A percentile compares a stretch with the other conserved stretches of the same genome.
phyloP scores from a whole-genome alignment of 2,888 invertebrate species.

The Eucera pruinosa region DNA sequence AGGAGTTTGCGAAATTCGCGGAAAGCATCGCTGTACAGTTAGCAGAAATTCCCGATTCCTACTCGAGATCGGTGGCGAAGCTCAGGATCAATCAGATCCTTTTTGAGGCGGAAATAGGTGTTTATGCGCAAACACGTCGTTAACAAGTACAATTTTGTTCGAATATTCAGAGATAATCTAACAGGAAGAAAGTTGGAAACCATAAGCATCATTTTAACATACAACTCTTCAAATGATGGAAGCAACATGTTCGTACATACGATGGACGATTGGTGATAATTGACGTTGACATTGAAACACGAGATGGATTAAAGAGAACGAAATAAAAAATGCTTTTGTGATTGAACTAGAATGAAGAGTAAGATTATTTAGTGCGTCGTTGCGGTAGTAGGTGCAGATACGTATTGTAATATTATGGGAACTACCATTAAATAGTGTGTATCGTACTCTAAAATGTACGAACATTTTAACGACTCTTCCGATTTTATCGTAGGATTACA shows the following conservation, averaged over 20 bases:
- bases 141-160: constrained; percentile 50
- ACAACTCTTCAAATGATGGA: too few relatives aligned
- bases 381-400: constrained; percentile 4
- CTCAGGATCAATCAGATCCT: constrained; percentile 78
- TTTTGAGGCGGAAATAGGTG: constrained; percentile 77
- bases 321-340: not conserved
- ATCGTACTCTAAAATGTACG: constrained; percentile 1
- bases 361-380: constrained; percentile 2
- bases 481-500: constrained; percentile 23
- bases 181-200: not conserved
- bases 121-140: constrained; percentile 74
- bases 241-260: not conserved
- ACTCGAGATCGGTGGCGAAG: constrained; percentile 77
- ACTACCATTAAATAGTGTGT: constrained; percentile 11
- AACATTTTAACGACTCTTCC: constrained; percentile 27
- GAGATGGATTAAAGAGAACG: not conserved
- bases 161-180: not conserved
- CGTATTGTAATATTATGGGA: constrained; percentile 23
- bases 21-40: constrained; percentile 77
- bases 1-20: constrained; percentile 75
- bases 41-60: constrained; percentile 76
- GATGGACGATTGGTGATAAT: not conserved
- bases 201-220: too few relatives aligned
- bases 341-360: not conserved
- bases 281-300: not conserved